Percentiles rank a stretch among this genome's conserved stretches.
phyloP scores from a whole-genome alignment of 2,113 vertebrate genomes.

The Bettongia penicillata region DNA sequence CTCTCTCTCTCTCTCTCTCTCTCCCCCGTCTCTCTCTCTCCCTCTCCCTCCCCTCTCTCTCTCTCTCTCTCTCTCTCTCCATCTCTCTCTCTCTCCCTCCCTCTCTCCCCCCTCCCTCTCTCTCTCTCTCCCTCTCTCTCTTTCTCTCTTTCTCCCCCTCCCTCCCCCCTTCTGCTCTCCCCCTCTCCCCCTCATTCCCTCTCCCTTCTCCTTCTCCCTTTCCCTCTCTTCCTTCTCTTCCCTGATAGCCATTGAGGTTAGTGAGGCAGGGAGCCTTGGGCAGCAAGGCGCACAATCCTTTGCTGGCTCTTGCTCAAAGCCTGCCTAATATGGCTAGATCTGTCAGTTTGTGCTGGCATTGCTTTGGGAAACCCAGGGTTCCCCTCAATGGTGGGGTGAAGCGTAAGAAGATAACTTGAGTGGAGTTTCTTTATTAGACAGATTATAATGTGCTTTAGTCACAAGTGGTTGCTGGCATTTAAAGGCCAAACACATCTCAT shows the following conservation, averaged over 20 bases:
- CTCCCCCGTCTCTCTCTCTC: too few relatives aligned
- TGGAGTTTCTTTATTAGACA: neutral
- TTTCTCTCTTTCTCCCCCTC: too few relatives aligned
- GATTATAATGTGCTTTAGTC: conserved; percentile 19
- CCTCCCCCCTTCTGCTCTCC: too few relatives aligned
- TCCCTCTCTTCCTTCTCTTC: neutral
- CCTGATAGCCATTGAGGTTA: neutral
- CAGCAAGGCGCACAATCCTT: neutral
- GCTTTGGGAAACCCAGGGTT: neutral
- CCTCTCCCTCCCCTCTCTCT: too few relatives aligned
- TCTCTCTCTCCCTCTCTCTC: too few relatives aligned
- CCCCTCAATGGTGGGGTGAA: neutral
- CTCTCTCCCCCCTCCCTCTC: too few relatives aligned
- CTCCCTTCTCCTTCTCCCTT: too few relatives aligned
- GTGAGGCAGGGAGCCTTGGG: neutral
- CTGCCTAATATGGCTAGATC: neutral
- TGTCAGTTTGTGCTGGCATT: neutral
- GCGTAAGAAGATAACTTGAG: neutral
- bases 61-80: too few relatives aligned
- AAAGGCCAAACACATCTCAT: conserved; percentile 16
- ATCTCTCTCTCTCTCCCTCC: too few relatives aligned
- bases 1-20: too few relatives aligned
- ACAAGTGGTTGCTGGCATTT: conserved; percentile 55
- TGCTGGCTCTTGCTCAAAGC: neutral
- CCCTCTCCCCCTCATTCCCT: too few relatives aligned